Conservation (phyloP, 2,797 vertebrate genomes). For the Ceryle rudis region DNA sequence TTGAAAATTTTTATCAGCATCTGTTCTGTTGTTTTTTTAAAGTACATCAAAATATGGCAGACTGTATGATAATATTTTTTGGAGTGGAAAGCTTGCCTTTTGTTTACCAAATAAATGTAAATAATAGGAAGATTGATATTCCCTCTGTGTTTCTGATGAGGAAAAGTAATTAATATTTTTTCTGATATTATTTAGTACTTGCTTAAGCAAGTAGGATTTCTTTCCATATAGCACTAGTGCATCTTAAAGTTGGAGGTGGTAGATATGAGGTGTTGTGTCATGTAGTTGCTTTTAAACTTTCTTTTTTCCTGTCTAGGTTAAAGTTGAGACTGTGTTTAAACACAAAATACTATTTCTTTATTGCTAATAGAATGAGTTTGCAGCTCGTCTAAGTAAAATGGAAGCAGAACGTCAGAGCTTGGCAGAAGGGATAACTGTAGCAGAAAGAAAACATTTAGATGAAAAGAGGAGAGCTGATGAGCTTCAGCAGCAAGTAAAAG, state of each 20-base stretch:
- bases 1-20: not conserved
- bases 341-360: conserved; percentile 35
- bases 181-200: not conserved
- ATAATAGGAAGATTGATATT: not conserved
- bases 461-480: conserved; percentile 89
- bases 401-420: conserved; percentile 91
- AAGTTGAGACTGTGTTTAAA: conserved; percentile 38
- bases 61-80: not conserved
- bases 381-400: conserved; percentile 84
- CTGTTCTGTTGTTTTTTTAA: not conserved
- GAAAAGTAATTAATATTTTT: not conserved
- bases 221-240: not conserved
- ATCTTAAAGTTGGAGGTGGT: not conserved
- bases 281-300: not conserved
- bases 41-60: not conserved
- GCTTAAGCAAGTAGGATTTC: not conserved
- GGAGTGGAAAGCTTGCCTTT: not conserved
- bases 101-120: not conserved
- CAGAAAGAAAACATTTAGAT: conserved; percentile 87
- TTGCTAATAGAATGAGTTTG: conserved; percentile 86
- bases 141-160: not conserved
- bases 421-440: conserved; percentile 87
- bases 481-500: conserved; percentile 90
- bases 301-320: not conserved
- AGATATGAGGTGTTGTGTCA: not conserved